Conservation (phyloP, 2,888 invertebrate species). For the Protodeltote pygarga region DNA sequence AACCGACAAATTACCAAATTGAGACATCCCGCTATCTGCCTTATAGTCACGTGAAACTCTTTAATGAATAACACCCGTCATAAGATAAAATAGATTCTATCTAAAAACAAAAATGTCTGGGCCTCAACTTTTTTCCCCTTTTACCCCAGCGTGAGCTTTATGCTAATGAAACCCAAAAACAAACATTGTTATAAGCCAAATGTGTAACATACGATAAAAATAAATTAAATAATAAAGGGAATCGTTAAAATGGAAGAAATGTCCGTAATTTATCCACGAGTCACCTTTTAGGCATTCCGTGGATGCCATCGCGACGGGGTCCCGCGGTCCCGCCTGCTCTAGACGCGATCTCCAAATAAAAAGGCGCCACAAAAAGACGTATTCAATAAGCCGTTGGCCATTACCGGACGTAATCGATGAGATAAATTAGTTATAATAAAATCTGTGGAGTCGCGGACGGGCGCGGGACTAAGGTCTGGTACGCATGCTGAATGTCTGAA, state of each 20-base stretch:
- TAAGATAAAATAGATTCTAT: conserved; percentile 75
- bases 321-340: conserved; percentile 77
- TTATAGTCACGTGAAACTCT: conserved; percentile 74
- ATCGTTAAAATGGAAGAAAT: conserved; percentile 87
- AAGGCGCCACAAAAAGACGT: conserved; percentile 86
- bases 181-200: conserved; percentile 86
- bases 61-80: conserved; percentile 72
- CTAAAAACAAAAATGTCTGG: conserved; percentile 76
- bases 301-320: conserved; percentile 84
- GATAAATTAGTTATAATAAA: conserved; percentile 85
- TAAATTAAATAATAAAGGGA: conserved; percentile 87
- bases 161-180: conserved; percentile 86
- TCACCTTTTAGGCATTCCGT: conserved; percentile 86
- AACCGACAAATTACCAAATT: conserved; percentile 83
- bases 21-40: conserved; percentile 84
- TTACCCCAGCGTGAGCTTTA: conserved; percentile 80
- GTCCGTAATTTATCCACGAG: conserved; percentile 86
- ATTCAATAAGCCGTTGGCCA: conserved; percentile 85
- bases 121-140: conserved; percentile 65
- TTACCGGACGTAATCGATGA: conserved; percentile 84
- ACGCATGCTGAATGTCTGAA: conserved; percentile 51
- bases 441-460: conserved; percentile 62
- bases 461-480: no score
- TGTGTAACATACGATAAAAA: conserved; percentile 86
- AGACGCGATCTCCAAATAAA: conserved; percentile 83